Evolutionary conservation across 2,888 invertebrate species (phyloP).

Genomic region (Polydrusus cervinus): DNA sequence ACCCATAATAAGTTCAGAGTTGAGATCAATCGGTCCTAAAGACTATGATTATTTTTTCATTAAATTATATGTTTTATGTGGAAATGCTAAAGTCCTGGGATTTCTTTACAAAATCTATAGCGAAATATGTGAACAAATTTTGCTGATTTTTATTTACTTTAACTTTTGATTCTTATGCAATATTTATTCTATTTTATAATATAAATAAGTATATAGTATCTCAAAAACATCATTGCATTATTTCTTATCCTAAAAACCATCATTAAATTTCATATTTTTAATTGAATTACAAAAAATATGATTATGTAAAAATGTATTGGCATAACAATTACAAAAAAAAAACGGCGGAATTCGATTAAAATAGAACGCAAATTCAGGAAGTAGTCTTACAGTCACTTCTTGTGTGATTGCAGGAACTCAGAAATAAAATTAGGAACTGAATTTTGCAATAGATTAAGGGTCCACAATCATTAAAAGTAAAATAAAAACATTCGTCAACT

Average conservation of each 20-base stretch:
- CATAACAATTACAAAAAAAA: not conserved
- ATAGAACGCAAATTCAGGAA: not conserved
- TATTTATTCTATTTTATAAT: not conserved
- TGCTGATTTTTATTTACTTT: too few relatives aligned
- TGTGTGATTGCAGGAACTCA: not conserved
- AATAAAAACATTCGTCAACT: not conserved
- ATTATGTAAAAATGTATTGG: not conserved
- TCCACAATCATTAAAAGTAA: not conserved
- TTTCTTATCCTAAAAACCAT: too few relatives aligned
- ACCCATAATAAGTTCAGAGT: too few relatives aligned
- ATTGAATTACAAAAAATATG: not conserved
- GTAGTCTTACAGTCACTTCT: not conserved
- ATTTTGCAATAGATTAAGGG: constrained; percentile 5
- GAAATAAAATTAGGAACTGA: not conserved
- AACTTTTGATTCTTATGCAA: too few relatives aligned
- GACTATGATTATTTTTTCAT: too few relatives aligned
- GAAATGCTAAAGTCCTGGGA: too few relatives aligned
- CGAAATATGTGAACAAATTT: too few relatives aligned
- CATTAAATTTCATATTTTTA: not conserved
- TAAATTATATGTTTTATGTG: too few relatives aligned
- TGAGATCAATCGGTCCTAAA: too few relatives aligned
- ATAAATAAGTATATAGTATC: not conserved
- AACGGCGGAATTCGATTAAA: not conserved
- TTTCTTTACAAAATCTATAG: too few relatives aligned
- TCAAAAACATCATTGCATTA: not conserved